A percentile compares a stretch with the other conserved stretches of the same genome.
Conservation (phyloP, 2,113 vertebrate species). For the Origma solitaria region DNA sequence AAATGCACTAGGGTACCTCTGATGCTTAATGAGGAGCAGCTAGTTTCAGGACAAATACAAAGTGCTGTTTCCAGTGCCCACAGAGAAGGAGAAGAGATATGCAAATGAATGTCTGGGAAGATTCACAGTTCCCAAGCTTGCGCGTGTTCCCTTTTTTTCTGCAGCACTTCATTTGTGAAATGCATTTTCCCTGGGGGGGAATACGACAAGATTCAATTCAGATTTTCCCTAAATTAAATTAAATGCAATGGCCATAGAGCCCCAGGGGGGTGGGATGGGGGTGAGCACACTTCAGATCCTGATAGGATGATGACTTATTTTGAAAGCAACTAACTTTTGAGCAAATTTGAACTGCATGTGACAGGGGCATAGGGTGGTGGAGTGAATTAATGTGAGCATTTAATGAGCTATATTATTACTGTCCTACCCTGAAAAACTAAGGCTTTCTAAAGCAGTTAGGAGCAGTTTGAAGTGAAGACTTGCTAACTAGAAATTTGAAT, state of each 20-base stretch:
- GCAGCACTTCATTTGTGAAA: constrained; percentile 48
- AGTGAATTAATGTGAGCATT: constrained; percentile 23
- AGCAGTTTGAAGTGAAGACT: background rate
- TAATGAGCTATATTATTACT: constrained; percentile 29
- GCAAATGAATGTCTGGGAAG: constrained; percentile 42
- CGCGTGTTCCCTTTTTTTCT: background rate
- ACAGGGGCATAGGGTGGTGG: background rate
- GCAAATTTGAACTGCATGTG: constrained; percentile 20
- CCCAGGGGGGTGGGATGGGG: background rate
- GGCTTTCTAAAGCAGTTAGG: background rate
- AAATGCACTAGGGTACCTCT: background rate
- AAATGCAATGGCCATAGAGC: constrained; percentile 9
- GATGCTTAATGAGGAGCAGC: background rate
- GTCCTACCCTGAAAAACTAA: background rate
- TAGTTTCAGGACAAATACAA: background rate
- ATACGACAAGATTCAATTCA: constrained; percentile 34
- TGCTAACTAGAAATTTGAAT: background rate
- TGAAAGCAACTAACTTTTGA: constrained; percentile 52
- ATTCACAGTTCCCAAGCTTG: background rate
- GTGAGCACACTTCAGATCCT: constrained; percentile 6
- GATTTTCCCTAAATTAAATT: constrained; percentile 61
- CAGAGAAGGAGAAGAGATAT: background rate
- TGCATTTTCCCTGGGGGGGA: background rate
- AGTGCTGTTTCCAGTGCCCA: background rate
- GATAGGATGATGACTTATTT: constrained; percentile 37